phyloP scores from a whole-genome alignment of 2,888 invertebrate genomes.

The Rhagonycha fulva region DNA sequence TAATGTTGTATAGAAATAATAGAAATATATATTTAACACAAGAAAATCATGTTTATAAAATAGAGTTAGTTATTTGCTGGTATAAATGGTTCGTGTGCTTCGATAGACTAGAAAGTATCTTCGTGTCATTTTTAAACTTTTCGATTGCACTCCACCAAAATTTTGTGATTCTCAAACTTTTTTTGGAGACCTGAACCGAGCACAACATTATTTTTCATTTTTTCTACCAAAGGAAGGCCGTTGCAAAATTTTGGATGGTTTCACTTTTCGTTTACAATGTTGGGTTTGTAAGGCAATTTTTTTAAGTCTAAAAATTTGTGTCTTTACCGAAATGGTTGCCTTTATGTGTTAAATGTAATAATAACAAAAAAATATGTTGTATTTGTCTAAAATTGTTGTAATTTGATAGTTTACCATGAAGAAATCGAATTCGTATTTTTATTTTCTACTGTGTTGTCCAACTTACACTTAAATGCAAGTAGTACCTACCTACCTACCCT shows the following conservation, averaged over 20 bases:
- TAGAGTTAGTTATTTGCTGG: conserved; percentile 51
- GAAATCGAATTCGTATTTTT: not conserved
- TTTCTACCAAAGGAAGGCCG: not conserved
- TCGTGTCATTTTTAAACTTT: conserved; percentile 26
- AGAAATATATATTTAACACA: conserved; percentile 53
- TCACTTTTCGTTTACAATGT: not conserved
- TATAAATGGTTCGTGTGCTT: conserved; percentile 56
- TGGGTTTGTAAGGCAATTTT: not conserved
- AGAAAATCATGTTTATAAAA: conserved; percentile 52
- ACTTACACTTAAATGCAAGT: not conserved
- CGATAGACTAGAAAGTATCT: conserved; percentile 42
- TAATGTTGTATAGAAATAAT: conserved; percentile 55
- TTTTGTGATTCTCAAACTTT: not conserved
- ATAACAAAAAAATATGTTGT: conserved; percentile 21
- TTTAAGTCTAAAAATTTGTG: conserved; percentile 3
- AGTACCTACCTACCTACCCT: not conserved
- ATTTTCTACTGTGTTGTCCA: not conserved
- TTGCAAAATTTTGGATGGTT: not conserved
- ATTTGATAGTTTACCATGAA: conserved; percentile 17
- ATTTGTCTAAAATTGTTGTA: conserved; percentile 28
- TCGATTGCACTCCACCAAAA: not conserved
- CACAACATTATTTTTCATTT: not conserved
- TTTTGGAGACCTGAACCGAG: not conserved
- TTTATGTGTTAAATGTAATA: conserved; percentile 23
- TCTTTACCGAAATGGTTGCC: conserved; percentile 18